These are phyloP conservation scores for Cantharis rufa DNA, from an alignment of 2,888 invertebrate genomes.

Conservation along the genomic window DNA sequence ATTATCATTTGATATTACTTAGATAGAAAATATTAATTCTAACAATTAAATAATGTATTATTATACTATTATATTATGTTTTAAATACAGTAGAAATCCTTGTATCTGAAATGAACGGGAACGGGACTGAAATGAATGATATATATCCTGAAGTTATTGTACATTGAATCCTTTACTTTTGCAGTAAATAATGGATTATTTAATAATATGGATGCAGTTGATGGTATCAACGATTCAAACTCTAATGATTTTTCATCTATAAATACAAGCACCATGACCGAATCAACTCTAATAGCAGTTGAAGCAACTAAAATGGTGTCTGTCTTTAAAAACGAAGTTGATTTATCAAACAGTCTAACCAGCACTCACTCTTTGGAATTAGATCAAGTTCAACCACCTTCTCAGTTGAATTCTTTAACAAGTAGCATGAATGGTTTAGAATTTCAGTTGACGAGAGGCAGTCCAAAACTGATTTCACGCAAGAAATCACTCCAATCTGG, in stretches of 20 bases:
- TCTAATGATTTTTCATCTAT: constrained; percentile 57
- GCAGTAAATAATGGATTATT: not conserved
- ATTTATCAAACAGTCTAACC: constrained; percentile 64
- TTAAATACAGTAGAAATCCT: no score
- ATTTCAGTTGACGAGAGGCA: constrained; percentile 37
- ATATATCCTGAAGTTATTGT: not conserved
- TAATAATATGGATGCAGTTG: constrained; percentile 34
- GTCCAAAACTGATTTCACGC: constrained; percentile 45
- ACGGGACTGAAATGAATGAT: no score
- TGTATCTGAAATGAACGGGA: no score
- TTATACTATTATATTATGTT: no score
- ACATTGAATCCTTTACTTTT: not conserved
- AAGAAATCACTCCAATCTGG: constrained; percentile 75
- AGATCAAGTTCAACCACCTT: constrained; percentile 77
- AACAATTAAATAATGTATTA: no score
- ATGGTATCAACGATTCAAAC: constrained; percentile 34
- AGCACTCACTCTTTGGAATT: constrained; percentile 69
- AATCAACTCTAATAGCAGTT: constrained; percentile 72
- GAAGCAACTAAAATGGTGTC: constrained; percentile 74
- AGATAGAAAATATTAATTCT: no score
- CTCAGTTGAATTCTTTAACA: constrained; percentile 70
- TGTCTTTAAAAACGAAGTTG: constrained; percentile 58
- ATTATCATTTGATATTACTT: no score
- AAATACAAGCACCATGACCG: constrained; percentile 66
- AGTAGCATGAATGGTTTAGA: constrained; percentile 51